Percentiles rank a stretch among this genome's conserved stretches.
phyloP scores from a whole-genome alignment of 2,113 vertebrate genomes.

The Chaetodon auriga region DNA sequence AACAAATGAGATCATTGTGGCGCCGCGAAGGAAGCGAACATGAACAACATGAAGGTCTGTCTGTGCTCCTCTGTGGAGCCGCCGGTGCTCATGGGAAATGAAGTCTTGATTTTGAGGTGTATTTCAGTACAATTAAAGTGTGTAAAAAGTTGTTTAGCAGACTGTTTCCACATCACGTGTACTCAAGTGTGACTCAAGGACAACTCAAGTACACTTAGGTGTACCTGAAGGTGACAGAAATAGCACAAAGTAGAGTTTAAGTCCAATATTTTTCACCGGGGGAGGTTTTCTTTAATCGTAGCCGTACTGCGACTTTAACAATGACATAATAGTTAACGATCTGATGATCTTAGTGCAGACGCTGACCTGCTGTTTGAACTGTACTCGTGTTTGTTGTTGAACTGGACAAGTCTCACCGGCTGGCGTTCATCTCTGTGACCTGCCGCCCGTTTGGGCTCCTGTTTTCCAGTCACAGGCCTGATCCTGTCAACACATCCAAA shows the following conservation, averaged over 20 bases:
- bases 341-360: not conserved
- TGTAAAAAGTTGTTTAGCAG: too few species aligned
- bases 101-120: not conserved
- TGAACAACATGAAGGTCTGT: not conserved
- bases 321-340: not conserved
- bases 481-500: slow-evolving; percentile 68
- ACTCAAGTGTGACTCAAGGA: too few species aligned
- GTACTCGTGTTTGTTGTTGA: not conserved
- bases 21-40: not conserved
- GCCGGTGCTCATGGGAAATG: not conserved
- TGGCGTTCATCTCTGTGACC: slow-evolving; percentile 8
- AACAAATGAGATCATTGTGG: not conserved
- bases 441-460: slow-evolving; percentile 15
- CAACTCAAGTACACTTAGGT: too few species aligned
- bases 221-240: too few species aligned
- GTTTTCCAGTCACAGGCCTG: slow-evolving; percentile 18
- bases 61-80: not conserved
- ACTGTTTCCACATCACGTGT: too few species aligned
- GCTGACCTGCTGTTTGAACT: not conserved
- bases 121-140: too few species aligned
- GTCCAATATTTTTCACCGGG: too few species aligned
- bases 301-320: not conserved
- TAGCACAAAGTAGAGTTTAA: too few species aligned
- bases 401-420: slow-evolving; percentile 2
- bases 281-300: not conserved